These are phyloP conservation scores for Carassius gibelio DNA, from an alignment of 2,113 vertebrate genomes.

Conservation along the genomic window DNA sequence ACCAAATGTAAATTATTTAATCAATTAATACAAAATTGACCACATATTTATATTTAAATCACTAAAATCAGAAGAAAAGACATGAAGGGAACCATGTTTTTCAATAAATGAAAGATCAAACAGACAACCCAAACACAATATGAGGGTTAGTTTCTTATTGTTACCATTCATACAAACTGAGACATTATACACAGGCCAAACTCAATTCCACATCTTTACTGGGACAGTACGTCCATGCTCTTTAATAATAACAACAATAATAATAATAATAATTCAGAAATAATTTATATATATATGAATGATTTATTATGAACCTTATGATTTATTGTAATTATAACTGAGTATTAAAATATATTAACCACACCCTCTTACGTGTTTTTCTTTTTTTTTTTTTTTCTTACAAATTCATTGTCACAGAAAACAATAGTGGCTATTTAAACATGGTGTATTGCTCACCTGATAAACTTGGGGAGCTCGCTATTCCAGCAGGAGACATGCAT, in stretches of 20 bases:
- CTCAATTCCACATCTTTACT: neutral
- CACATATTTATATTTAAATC: too few relatives aligned
- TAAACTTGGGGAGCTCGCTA: neutral
- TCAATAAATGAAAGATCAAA: too few relatives aligned
- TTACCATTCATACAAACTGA: neutral
- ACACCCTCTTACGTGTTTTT: neutral
- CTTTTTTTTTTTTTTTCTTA: neutral
- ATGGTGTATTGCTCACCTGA: neutral
- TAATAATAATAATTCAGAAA: neutral
- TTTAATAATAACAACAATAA: neutral
- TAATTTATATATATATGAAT: too few relatives aligned
- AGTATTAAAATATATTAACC: neutral
- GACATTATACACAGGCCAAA: neutral
- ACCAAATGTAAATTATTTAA: too few relatives aligned
- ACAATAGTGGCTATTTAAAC: constrained; percentile 8
- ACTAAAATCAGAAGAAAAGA: too few relatives aligned
- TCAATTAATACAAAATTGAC: too few relatives aligned
- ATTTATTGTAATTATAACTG: neutral
- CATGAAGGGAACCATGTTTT: too few relatives aligned
- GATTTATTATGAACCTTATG: neutral
- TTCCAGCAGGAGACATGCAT: neutral
- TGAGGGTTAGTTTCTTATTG: neutral
- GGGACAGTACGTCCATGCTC: neutral
- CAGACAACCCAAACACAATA: too few relatives aligned
- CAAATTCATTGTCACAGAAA: neutral